Evolutionary conservation across 2,797 vertebrate genomes (phyloP).

Genomic region (Acrocephalus scirpaceus): DNA sequence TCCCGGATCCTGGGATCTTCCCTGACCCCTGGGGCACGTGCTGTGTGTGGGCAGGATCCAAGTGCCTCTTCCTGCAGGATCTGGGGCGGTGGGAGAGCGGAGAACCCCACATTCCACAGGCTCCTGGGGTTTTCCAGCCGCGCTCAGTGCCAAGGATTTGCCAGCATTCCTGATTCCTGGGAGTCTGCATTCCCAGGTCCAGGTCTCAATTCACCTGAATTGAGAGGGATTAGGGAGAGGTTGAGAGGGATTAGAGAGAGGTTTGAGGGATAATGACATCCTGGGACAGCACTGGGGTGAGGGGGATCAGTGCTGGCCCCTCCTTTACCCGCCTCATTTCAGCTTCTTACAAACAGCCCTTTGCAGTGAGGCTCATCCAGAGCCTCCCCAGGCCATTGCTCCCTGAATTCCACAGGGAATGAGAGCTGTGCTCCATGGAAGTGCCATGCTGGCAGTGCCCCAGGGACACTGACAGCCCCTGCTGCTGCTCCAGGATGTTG

Average conservation of each 20-base stretch:
- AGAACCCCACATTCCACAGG: not conserved
- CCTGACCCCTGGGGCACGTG: fast-evolving
- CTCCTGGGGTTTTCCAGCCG: not conserved
- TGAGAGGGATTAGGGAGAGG: not conserved
- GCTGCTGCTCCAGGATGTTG: not conserved
- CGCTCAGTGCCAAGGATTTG: fast-evolving
- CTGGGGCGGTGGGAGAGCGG: fast-evolving
- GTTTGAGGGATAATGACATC: not conserved
- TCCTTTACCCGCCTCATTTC: fast-evolving
- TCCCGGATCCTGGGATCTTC: fast-evolving
- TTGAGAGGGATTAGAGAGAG: not conserved
- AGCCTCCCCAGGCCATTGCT: fast-evolving
- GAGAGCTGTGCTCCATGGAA: not conserved
- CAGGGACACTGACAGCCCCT: fast-evolving
- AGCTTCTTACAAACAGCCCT: fast-evolving
- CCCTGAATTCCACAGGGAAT: fast-evolving
- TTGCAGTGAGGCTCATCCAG: not conserved
- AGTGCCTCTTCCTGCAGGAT: not conserved
- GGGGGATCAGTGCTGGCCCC: not conserved
- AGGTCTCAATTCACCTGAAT: not conserved
- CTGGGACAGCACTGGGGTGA: not conserved
- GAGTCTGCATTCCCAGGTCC: not conserved
- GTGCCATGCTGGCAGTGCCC: not conserved
- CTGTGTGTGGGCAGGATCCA: not conserved
- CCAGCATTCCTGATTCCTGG: not conserved